Evolutionary conservation across 2,888 invertebrate genomes (phyloP), one percentile per base, ranked within the genome.

Genomic region (Zonitis immaculata): DNA sequence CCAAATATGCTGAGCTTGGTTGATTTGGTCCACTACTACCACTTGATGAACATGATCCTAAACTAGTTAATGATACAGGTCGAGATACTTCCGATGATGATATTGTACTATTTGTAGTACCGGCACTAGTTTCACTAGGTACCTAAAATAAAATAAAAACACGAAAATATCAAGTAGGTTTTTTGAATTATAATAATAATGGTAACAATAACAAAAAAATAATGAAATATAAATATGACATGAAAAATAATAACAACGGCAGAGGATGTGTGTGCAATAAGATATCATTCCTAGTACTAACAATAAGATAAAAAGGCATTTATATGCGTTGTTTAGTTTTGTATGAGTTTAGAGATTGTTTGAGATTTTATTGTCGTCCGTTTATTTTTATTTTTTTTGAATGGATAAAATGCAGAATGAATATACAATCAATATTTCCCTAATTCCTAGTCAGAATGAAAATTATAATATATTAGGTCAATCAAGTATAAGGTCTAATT

Each of bases 1-100:
- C 92, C 71, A 92, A 78, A 75, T 92, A 92, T 12, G 89, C 88
- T 35, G 86, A 87, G 63, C 84, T 84, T 62, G 86, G 81, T 65
- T 65, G 66, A 47, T 84, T 82, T 61, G 82, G 82, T 48, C 83
- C 84, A 65, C 82, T 84, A 62, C 76, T 73, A 57, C 81, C 82
- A 6, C 82, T 83, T 0, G 84, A 87, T 52, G 86, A 85, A 0
- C 87, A 86, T 6, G 88, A 88, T 9, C 87, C 85, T 65, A 90
- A 86, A 56, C 91, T 91, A 71, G 87, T 88, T 74, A 88, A 82
- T 2, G 88, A 88, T 18, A 88, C 76, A 32, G 89, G 89, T 59
- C 88, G 77, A 11, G 82, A 79, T 42, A 83, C 83, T 74, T 79
- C 82, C 49, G 76, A 77, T 43, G 78, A 77, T 32, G 76, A 76